Evolutionary conservation across 37 sponge, comb jelly and placozoan genomes (phyloP).

Genomic region (Bolinopsis microptera): DNA sequence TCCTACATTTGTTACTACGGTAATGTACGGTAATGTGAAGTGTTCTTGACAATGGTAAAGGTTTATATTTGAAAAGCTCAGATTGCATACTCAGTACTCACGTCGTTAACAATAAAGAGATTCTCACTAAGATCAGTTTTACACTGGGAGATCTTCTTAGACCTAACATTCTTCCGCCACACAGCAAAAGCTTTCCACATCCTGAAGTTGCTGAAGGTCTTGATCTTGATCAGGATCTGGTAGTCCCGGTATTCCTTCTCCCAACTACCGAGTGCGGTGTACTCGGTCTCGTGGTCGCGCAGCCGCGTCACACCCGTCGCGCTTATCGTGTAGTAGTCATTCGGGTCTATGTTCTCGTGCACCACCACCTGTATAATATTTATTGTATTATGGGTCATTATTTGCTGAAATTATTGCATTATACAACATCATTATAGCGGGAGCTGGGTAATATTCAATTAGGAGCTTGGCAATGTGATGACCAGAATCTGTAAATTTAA

Average conservation of each 20-base stretch:
- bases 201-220: conserved; percentile 90
- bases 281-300: conserved; percentile 78
- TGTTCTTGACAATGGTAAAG: too few relatives aligned
- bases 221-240: conserved; percentile 80
- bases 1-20: too few relatives aligned
- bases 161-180: conserved; percentile 90
- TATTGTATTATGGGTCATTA: too few relatives aligned
- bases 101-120: conserved; percentile 78
- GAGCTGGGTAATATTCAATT: background rate
- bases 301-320: conserved; percentile 86
- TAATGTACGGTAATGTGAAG: too few relatives aligned
- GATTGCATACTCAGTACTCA: too few relatives aligned
- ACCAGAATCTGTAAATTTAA: too few relatives aligned
- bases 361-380: conserved; percentile 75
- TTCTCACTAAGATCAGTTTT: conserved; percentile 76
- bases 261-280: conserved; percentile 83
- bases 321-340: conserved; percentile 88
- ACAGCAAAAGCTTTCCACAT: conserved; percentile 91
- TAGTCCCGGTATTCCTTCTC: conserved; percentile 84
- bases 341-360: conserved; percentile 77
- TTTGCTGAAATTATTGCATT: too few relatives aligned
- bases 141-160: conserved; percentile 76
- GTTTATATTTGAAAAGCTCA: too few relatives aligned
- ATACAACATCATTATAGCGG: too few relatives aligned
- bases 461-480: too few relatives aligned